Conservation (phyloP, 2,888 invertebrate genomes). For the Catocala sponsa region DNA sequence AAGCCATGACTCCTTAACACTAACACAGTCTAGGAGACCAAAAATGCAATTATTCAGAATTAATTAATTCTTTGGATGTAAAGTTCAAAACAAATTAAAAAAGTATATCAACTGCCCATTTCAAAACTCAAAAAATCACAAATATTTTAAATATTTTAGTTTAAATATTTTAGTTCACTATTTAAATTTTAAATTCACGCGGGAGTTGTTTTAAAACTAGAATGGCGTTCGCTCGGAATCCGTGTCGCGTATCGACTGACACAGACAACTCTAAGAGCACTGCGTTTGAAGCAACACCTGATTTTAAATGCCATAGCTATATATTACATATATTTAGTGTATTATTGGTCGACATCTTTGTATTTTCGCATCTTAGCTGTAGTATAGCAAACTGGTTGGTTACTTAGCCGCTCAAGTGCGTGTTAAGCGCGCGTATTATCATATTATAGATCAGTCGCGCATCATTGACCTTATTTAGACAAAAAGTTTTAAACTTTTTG, state of each 20-base stretch:
- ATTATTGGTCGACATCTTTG: too few relatives aligned
- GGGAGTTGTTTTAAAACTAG: conserved; percentile 54
- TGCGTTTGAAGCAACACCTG: conserved; percentile 52
- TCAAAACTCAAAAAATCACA: conserved; percentile 25
- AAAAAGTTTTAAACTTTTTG: too few relatives aligned
- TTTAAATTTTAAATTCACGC: conserved; percentile 55
- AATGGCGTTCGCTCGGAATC: conserved; percentile 57
- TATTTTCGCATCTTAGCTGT: too few relatives aligned
- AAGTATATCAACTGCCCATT: conserved; percentile 40
- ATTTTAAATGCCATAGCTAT: conserved; percentile 23
- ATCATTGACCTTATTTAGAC: too few relatives aligned
- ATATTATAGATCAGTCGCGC: too few relatives aligned
- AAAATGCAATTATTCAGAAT: conserved; percentile 23
- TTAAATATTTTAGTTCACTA: conserved; percentile 1
- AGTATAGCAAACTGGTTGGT: too few relatives aligned
- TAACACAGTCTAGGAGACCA: conserved; percentile 39
- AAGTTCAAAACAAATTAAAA: conserved; percentile 13
- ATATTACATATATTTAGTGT: too few relatives aligned
- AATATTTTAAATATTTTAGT: background rate
- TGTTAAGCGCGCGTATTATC: too few relatives aligned
- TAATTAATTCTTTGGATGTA: conserved; percentile 29
- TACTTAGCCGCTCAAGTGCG: too few relatives aligned
- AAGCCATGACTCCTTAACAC: conserved; percentile 47
- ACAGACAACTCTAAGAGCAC: conserved; percentile 18
- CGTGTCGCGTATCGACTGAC: conserved; percentile 64